Percentiles rank a stretch among this genome's conserved stretches.
Evolutionary conservation across 1,140 invertebrate species (phyloP).

Genomic region (Tribolium castaneum): DNA sequence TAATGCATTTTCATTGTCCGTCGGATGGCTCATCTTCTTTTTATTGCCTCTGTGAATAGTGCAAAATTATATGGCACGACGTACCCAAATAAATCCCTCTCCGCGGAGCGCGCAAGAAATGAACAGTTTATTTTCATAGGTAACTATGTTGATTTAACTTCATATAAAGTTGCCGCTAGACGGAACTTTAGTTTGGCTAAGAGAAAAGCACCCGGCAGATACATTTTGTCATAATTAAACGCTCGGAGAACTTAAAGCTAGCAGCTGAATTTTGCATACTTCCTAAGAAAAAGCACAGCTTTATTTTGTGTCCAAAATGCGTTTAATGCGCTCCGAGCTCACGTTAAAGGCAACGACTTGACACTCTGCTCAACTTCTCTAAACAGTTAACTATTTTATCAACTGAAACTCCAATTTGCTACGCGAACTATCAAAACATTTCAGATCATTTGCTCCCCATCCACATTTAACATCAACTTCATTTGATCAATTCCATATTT

Average conservation of each 20-base stretch:
- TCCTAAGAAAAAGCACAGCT: constrained; percentile 19
- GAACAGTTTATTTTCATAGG: constrained; percentile 34
- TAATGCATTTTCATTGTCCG: constrained; percentile 47
- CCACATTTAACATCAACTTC: constrained; percentile 20
- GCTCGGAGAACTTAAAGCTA: constrained; percentile 12
- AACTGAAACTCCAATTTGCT: constrained; percentile 28
- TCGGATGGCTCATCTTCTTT: constrained; percentile 20
- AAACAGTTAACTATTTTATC: constrained; percentile 31
- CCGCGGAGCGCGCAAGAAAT: constrained; percentile 1
- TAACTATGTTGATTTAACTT: constrained; percentile 36
- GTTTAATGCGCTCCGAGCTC: background rate
- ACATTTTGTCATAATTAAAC: constrained; percentile 36
- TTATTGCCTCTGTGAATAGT: constrained; percentile 21
- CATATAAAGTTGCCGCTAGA: constrained; percentile 22
- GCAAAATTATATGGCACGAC: constrained; percentile 18
- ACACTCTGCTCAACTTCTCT: constrained; percentile 18
- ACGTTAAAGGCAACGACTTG: constrained; percentile 12
- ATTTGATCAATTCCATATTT: constrained; percentile 25
- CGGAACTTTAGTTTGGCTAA: constrained; percentile 29
- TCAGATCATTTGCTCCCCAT: constrained; percentile 27
- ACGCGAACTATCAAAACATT: constrained; percentile 28
- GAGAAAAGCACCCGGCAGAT: constrained; percentile 31
- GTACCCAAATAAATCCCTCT: constrained; percentile 24
- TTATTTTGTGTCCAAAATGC: constrained; percentile 22
- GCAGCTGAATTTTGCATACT: constrained; percentile 32